Conservation (phyloP, 2,113 vertebrate genomes). For the Melanostigma gelatinosum region DNA sequence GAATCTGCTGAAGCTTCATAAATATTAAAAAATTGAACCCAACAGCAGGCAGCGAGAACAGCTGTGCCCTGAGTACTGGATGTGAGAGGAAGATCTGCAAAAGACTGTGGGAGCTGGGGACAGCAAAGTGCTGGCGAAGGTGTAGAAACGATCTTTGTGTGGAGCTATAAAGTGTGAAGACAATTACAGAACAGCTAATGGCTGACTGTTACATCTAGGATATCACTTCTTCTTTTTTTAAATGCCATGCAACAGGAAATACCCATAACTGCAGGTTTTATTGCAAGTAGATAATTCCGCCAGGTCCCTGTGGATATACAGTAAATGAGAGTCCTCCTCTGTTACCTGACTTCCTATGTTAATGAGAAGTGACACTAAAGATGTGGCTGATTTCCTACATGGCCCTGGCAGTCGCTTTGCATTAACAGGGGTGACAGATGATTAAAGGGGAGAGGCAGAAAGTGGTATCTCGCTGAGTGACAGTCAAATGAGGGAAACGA, state of each 20-base stretch:
- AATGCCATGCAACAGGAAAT: conserved; percentile 20
- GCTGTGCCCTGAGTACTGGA: conserved; percentile 35
- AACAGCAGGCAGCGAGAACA: conserved; percentile 52
- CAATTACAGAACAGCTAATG: conserved; percentile 47
- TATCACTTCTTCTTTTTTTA: neutral
- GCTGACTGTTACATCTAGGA: conserved; percentile 31
- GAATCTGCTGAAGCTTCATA: conserved; percentile 65
- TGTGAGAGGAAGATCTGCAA: conserved; percentile 17
- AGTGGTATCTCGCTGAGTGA: conserved; percentile 71
- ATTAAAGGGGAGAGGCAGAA: conserved; percentile 58
- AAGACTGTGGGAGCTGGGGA: conserved; percentile 2
- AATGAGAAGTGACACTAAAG: conserved; percentile 79
- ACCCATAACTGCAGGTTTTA: conserved; percentile 1
- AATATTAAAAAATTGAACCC: conserved; percentile 74
- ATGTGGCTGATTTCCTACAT: conserved; percentile 76
- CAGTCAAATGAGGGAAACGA: conserved; percentile 68
- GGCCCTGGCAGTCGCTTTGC: conserved; percentile 71
- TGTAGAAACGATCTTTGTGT: conserved; percentile 12
- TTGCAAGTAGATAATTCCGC: conserved; percentile 7
- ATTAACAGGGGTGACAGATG: conserved; percentile 76
- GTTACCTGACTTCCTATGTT: conserved; percentile 65
- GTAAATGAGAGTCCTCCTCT: conserved; percentile 44
- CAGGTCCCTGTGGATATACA: conserved; percentile 35
- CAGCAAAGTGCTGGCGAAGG: neutral
- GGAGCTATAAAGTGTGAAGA: conserved; percentile 18